Evolutionary conservation across 2,888 invertebrate species (phyloP), one percentile per base, ranked within the genome.

Genomic region (Stegophylla sp.): DNA sequence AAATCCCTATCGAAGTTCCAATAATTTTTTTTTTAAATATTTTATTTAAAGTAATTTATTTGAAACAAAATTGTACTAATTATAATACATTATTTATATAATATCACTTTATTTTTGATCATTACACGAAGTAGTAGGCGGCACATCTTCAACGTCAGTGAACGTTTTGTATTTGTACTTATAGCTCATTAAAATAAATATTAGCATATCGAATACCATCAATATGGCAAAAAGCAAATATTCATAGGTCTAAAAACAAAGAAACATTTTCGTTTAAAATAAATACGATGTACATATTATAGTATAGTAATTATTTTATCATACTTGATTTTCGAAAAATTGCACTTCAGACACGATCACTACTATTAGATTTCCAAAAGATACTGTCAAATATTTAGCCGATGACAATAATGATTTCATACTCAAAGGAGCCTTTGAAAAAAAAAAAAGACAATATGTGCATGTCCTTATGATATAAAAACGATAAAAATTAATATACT

Each of bases 391-490:
- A 17, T 97, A 89, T 95, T 97, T 98, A 17, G 92, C 91, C 0
- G 98, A 96, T 86, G 94, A 94, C 71, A 98, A 87, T 0, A 99
- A 92, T 0, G 97, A 95, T 87, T 98, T 98, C 97, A 99, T 97
- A 83, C 91, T 92, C 7, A 89, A 86, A 0, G 98, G 97, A 0
- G 98, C 95, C 89, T 95, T 83, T 12, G 83, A 83, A 77, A 82
- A 45, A 82, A 74, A 45, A 41, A 23, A 71, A 59, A 3, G 13
- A 34, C n/a, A 17, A n/a, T 9, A 53, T 20, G 0, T 17, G n/a
- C 9, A 53, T 20, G 1, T n/a, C n/a, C 43, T 4, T n/a, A 51
- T 2, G n/a, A n/a, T n/a, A n/a, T n/a, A n/a, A n/a, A n/a, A n/a
- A n/a, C n/a, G n/a, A n/a, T n/a, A 0, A 7, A 20, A 1, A 10